Base-by-base conservation (phyloP, 2,888 invertebrate genomes). In the Ochropacha duplaris region DNA sequence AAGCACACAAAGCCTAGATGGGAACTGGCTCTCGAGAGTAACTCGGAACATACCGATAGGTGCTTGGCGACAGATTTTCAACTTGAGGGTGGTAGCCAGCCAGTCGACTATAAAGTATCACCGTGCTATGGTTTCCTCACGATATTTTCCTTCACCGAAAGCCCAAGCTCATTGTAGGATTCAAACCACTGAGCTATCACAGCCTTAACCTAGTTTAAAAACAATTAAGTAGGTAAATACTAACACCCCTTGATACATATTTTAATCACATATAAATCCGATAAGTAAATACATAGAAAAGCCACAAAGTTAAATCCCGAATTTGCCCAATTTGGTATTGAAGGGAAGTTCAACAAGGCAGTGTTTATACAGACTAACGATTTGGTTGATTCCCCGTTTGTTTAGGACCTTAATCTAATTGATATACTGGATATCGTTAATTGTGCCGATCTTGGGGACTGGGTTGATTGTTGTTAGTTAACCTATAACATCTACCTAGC, bases 331-430 rank as follows among this genome's bases (percentile, higher is more conserved):
- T 69, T 68, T 62, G 60, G 59, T 34, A 52, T 52, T 31, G 65
- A 68, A 73, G 71, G 68, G 64, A 64, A 61, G 59, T 55, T 54
- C 51, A 60, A 66, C 60, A 58, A 67, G 57, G 58, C 60, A 54
- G 56, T 62, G 52, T 52, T 52, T 52, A 26, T 52, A 31, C 22
- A 19, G 52, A 57, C 66, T 69, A 69, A 76, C 71, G 57, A 70
- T 72, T 74, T 66, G 65, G 69, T 57, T 75, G 75, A 77, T 69
- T 71, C 65, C 61, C 56, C 70, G 77, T 79, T 80, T 79, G 74
- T 69, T 76, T 76, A 78, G 79, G 80, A 70, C 71, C 31, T 69
- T 71, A 71, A 74, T 73, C 74, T 73, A 78, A 80, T 80, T 76
- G 76, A 76, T 68, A 56, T 57, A 54, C 65, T 65, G 64, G 60